phyloP scores from a whole-genome alignment of 2,888 invertebrate species.

The Tachina grossa region DNA sequence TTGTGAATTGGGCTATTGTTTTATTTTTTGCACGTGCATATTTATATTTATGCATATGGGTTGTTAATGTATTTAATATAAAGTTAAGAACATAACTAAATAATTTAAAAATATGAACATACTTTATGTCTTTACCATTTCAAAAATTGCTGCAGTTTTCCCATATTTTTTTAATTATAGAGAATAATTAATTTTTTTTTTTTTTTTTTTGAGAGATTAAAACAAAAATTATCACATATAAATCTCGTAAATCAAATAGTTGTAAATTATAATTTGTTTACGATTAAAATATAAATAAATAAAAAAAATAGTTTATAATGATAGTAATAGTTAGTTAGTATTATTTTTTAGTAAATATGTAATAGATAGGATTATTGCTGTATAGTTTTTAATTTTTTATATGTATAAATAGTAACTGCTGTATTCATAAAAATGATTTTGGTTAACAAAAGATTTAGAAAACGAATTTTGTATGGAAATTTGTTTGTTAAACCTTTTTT shows the following conservation, averaged over 20 bases:
- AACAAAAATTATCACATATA: constrained; percentile 20
- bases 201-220: neutral
- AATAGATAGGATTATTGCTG: too few species aligned
- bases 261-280: neutral
- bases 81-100: neutral
- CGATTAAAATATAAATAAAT: constrained; percentile 5
- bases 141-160: neutral
- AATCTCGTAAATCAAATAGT: constrained; percentile 8
- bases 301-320: constrained; percentile 12
- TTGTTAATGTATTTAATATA: constrained; percentile 21
- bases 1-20: too few species aligned
- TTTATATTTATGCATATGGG: constrained; percentile 23
- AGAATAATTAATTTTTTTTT: neutral
- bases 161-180: neutral
- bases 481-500: too few species aligned
- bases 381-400: constrained; percentile 46
- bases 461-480: too few species aligned
- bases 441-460: too few species aligned
- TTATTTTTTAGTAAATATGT: constrained; percentile 53
- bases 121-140: neutral
- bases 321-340: constrained; percentile 20
- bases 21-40: neutral
- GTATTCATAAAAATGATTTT: too few species aligned
- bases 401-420: constrained; percentile 30
- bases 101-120: neutral